Conservation (phyloP, 2,888 invertebrate genomes). For the Holacanthella duospinosa region DNA sequence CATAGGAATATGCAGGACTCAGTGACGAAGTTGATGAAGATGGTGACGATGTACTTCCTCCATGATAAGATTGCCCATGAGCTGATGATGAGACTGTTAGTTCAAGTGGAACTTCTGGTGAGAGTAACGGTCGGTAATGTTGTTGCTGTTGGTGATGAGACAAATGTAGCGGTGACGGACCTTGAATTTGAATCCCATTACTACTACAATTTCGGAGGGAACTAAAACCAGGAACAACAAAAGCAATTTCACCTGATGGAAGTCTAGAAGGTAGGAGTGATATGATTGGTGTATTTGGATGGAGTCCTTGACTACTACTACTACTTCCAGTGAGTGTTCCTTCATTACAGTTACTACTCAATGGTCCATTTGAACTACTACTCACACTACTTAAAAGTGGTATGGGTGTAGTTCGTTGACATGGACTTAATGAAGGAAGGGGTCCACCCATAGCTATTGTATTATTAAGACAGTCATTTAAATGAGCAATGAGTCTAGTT, state of each 20-base stretch:
- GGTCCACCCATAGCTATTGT: not conserved
- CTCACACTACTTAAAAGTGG: not conserved
- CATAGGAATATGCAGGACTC: conserved; percentile 14
- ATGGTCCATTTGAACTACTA: not conserved
- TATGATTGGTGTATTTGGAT: conserved; percentile 15
- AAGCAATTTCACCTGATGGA: conserved; percentile 24
- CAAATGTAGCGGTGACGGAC: not conserved
- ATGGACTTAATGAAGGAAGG: not conserved
- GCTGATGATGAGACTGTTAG: conserved; percentile 13
- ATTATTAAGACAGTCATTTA: conserved; percentile 18
- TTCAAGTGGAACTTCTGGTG: conserved; percentile 24
- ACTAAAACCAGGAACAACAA: conserved; percentile 21
- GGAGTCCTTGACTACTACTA: too few relatives aligned
- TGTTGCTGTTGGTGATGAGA: conserved; percentile 1
- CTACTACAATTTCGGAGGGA: conserved; percentile 9
- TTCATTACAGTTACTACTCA: not conserved
- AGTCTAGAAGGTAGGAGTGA: conserved; percentile 24
- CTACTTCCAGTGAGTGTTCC: not conserved
- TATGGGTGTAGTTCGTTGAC: not conserved
- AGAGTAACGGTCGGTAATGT: conserved; percentile 18
- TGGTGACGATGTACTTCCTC: conserved; percentile 7
- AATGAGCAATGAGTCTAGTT: conserved; percentile 18
- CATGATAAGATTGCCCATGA: not conserved
- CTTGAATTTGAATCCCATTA: not conserved
- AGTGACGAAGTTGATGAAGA: conserved; percentile 16